phyloP scores from a whole-genome alignment of 2,113 vertebrate species.

The Sminthopsis crassicaudata region DNA sequence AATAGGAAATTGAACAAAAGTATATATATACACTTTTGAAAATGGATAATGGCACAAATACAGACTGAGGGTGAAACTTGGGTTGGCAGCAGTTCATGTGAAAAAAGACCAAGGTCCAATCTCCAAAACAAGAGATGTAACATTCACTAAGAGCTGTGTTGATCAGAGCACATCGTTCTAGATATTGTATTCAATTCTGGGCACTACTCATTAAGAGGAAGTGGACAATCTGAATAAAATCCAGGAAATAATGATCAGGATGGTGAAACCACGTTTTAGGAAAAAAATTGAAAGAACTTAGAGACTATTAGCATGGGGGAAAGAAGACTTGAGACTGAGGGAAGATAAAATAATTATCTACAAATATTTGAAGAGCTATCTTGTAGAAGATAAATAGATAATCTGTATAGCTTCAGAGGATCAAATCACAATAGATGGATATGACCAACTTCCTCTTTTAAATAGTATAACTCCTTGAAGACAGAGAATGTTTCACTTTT shows the following conservation, averaged over 20 bases:
- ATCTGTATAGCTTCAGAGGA: no score
- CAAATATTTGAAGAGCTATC: neutral
- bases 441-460: neutral
- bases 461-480: neutral
- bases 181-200: neutral
- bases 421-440: neutral
- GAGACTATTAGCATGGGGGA: neutral
- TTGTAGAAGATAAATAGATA: neutral
- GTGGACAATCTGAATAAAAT: neutral
- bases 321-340: neutral
- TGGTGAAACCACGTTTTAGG: neutral
- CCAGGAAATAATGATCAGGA: neutral
- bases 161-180: neutral
- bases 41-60: neutral
- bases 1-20: neutral
- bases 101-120: neutral
- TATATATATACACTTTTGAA: neutral
- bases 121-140: neutral
- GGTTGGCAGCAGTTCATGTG: neutral
- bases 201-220: neutral
- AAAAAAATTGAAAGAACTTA: neutral
- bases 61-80: neutral
- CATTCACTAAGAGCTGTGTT: neutral
- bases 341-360: neutral
- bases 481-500: neutral